phyloP scores from a whole-genome alignment of 2,888 invertebrate species.

The Alviniconcha strummeri region DNA sequence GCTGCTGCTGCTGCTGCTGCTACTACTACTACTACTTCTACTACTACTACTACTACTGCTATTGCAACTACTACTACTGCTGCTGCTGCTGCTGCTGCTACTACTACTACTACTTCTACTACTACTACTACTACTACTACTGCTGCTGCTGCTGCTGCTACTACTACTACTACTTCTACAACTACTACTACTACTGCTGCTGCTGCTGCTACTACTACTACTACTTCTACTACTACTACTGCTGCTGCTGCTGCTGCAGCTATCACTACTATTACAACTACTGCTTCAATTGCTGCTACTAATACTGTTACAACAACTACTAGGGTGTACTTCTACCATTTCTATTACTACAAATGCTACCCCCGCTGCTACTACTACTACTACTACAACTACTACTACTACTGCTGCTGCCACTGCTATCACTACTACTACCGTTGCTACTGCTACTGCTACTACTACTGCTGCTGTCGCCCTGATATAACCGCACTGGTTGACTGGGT shows the following conservation, averaged over 20 bases:
- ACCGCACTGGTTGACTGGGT: neutral
- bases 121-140: constrained; percentile 26
- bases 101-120: constrained; percentile 23
- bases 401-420: neutral
- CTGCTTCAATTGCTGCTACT: no score
- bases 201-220: no score
- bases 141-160: constrained; percentile 8
- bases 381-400: constrained; percentile 6
- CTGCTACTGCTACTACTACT: constrained; percentile 4
- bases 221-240: no score
- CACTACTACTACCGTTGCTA: constrained; percentile 7
- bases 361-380: neutral
- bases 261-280: no score
- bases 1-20: constrained; percentile 20
- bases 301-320: neutral
- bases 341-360: neutral
- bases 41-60: constrained; percentile 17
- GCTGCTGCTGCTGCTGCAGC: no score
- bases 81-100: constrained; percentile 10
- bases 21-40: constrained; percentile 11
- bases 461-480: neutral
- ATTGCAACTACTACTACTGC: no score
- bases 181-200: no score
- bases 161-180: neutral
- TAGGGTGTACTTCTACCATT: neutral